These are phyloP conservation scores for Rhinichthys klamathensis DNA, from an alignment of 2,113 vertebrate genomes.

Conservation along the genomic window DNA sequence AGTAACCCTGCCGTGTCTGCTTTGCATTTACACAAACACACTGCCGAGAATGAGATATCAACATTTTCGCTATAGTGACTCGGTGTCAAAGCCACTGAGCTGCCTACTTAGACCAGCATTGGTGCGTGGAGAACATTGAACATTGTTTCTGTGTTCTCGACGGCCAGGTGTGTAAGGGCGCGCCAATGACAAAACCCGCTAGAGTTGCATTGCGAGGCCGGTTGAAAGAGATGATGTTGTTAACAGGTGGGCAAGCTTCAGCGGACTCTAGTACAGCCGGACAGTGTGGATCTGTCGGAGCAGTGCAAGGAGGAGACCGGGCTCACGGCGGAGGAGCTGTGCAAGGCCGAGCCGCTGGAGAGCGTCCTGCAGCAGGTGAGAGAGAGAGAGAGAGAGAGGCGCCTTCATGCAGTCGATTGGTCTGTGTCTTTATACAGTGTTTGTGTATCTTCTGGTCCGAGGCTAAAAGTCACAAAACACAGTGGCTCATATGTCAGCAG, in stretches of 20 bases:
- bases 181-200: neutral
- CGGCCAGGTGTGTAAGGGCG: constrained; percentile 4
- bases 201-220: neutral
- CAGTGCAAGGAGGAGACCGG: constrained; percentile 87
- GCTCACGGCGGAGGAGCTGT: constrained; percentile 82
- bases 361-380: constrained; percentile 90
- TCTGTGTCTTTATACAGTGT: neutral
- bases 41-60: neutral
- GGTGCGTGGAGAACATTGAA: constrained; percentile 3
- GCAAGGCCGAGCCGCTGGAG: constrained; percentile 88
- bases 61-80: neutral
- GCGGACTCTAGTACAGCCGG: constrained; percentile 88
- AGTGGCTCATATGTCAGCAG: neutral
- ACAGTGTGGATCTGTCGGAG: constrained; percentile 87
- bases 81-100: neutral
- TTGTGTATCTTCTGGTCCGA: neutral
- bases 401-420: neutral
- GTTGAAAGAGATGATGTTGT: constrained; percentile 43
- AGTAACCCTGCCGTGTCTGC: constrained; percentile 62
- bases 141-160: constrained; percentile 7
- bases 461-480: neutral
- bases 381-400: neutral
- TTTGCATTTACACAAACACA: constrained; percentile 57
- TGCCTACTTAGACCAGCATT: constrained; percentile 1
- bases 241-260: constrained; percentile 91